Base-by-base conservation (phyloP, 2,113 vertebrate species). In the Pagrus major region DNA sequence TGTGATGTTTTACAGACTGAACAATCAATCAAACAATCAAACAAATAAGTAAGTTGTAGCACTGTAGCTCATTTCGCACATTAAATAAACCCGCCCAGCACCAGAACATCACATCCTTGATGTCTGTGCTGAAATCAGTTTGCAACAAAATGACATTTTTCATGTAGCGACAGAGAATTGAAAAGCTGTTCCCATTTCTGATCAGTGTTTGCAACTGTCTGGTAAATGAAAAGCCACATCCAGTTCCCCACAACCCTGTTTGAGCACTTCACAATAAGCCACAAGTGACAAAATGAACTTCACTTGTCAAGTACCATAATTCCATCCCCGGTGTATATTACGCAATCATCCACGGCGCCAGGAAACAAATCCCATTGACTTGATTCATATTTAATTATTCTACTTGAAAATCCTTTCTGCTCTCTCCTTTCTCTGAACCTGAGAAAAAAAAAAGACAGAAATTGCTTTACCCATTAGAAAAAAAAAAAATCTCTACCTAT, bases 351-450 rank as follows among this genome's bases (percentile, higher is more conserved):
- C 71, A n/a, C 56, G 55, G 63, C n/a, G 44, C 75, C 65, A 86
- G 81, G 75, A 82, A 89, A 86, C 78, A 88, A 88, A 89, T 84
- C 75, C 76, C 83, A 81, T 87, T 78, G 76, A 87, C 89, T 88
- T 86, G 71, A 86, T 87, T 90, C 71, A 76, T 65, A 86, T 91
- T 92, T 89, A 90, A 89, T 91, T 88, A 83, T 89, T 87, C 73
- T 55, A 74, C 83, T 81, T 83, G 81, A 90, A 86, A 91, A 85
- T 80, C 68, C 71, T 65, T 78, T 67, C 49, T 68, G 51, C 61
- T 64, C 58, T 44, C 61, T 83, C 35, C 75, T 41, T 83, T 75
- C 33, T 67, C 54, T 63, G 8, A 84, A 74, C 80, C 56, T 29
- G 49, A 23, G 59, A 35, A 7, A 61, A 61, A 31, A 46, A 73